Conservation (phyloP, 2,888 invertebrate genomes). For the Orthonevra nobilis region DNA sequence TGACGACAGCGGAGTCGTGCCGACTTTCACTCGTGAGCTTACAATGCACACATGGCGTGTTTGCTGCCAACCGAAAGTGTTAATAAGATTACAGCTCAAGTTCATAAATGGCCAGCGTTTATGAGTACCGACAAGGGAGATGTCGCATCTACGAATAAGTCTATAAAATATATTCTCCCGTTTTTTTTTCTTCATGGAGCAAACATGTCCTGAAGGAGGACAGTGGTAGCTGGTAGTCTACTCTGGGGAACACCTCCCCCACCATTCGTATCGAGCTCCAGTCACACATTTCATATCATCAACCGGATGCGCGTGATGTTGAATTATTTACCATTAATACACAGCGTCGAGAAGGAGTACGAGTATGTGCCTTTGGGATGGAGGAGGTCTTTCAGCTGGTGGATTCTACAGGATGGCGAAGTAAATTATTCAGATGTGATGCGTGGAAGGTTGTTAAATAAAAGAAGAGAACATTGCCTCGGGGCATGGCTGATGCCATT, state of each 20-base stretch:
- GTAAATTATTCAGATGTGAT: constrained; percentile 57
- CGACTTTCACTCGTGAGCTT: constrained; percentile 34
- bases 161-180: too few species aligned
- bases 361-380: not conserved
- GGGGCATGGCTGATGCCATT: constrained; percentile 38
- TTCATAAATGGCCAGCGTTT: constrained; percentile 34
- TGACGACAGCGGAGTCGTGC: constrained; percentile 1
- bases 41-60: not conserved
- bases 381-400: constrained; percentile 5
- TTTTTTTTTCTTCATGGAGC: constrained; percentile 22
- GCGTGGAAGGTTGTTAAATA: constrained; percentile 25
- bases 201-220: constrained; percentile 31
- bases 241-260: not conserved
- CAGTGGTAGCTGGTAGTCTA: not conserved
- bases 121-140: not conserved
- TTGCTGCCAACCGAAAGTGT: constrained; percentile 6
- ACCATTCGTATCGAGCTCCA: constrained; percentile 5
- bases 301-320: constrained; percentile 52
- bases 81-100: constrained; percentile 45
- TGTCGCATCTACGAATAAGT: too few species aligned
- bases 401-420: constrained; percentile 17
- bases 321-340: constrained; percentile 57
- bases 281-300: constrained; percentile 44
- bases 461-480: constrained; percentile 16
- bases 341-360: not conserved